phyloP scores from a whole-genome alignment of 2,797 vertebrate species.

The Falco novaeseelandiae region DNA sequence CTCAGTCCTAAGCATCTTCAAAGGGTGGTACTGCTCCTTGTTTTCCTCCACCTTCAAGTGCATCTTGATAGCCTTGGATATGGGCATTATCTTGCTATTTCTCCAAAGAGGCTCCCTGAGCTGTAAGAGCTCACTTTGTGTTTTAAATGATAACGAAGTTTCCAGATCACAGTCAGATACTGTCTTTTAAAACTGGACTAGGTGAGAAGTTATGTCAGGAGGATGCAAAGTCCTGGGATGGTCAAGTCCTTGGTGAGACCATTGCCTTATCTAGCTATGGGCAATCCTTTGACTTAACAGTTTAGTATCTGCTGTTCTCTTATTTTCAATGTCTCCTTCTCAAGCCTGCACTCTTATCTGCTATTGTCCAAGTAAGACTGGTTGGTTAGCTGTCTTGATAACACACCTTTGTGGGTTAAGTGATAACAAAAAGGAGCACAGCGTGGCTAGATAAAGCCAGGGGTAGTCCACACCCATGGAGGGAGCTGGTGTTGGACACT shows the following conservation, averaged over 20 bases:
- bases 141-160: background rate
- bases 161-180: background rate
- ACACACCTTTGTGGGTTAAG: background rate
- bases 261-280: background rate
- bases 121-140: background rate
- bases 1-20: background rate
- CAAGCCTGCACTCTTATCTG: background rate
- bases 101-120: accelerated
- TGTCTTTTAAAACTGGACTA: background rate
- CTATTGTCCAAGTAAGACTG: background rate
- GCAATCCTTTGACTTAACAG: background rate
- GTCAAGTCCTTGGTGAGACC: background rate
- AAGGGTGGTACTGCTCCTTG: background rate
- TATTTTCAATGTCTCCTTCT: background rate
- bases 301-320: background rate
- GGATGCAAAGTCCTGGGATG: background rate
- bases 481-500: background rate
- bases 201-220: background rate
- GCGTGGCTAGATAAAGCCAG: background rate
- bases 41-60: background rate
- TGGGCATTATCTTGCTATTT: accelerated
- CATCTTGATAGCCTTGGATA: background rate
- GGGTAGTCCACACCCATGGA: background rate
- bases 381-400: background rate
- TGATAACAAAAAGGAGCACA: background rate